These are phyloP conservation scores for Muraenolepis orangiensis DNA, from an alignment of 2,797 vertebrate genomes.

Conservation along the genomic window DNA sequence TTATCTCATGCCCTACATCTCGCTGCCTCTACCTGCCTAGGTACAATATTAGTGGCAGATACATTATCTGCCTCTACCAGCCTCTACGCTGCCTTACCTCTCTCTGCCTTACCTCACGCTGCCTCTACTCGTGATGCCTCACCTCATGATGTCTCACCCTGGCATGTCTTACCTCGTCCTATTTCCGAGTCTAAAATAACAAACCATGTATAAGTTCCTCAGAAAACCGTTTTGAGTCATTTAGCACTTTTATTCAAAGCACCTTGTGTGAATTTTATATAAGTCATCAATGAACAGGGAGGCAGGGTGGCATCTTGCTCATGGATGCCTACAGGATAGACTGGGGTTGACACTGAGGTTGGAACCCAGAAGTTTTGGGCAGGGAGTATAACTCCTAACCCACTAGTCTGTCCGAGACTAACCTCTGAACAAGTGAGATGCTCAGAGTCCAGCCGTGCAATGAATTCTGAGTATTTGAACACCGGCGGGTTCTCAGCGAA, in stretches of 20 bases:
- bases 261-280: background rate
- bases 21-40: no score
- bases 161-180: no score
- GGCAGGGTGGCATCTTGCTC: background rate
- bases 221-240: background rate
- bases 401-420: slow-evolving; percentile 44
- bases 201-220: background rate
- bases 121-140: no score
- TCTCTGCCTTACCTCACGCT: no score
- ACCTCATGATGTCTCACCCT: no score
- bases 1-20: no score
- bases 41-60: no score
- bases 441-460: slow-evolving; percentile 93
- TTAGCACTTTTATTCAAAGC: no score
- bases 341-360: background rate
- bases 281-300: background rate
- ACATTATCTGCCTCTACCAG: no score
- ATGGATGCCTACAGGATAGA: background rate
- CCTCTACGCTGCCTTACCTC: no score
- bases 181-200: slow-evolving; percentile 79
- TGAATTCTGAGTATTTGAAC: slow-evolving; percentile 95
- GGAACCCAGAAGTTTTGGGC: background rate
- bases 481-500: slow-evolving; percentile 90
- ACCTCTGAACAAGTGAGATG: slow-evolving; percentile 87
- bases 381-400: background rate